These are phyloP conservation scores for Volucella inanis DNA, from an alignment of 2,888 invertebrate genomes.

Conservation along the genomic window DNA sequence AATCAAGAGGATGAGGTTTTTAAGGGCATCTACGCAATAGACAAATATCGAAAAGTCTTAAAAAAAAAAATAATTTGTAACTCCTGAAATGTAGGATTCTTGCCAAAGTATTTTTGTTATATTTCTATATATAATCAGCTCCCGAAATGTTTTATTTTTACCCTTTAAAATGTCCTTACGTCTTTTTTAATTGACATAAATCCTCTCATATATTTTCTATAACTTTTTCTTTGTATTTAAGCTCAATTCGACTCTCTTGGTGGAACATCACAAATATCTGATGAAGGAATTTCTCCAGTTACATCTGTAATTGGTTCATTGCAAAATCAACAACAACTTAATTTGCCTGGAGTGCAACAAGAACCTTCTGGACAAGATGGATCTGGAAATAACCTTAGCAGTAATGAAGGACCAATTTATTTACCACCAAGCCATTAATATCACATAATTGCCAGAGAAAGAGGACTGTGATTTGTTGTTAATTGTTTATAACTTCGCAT, in stretches of 20 bases:
- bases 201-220: not conserved
- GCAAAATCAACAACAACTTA: constrained; percentile 75
- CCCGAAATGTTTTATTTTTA: not conserved
- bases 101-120: too few relatives aligned
- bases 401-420: constrained; percentile 17
- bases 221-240: constrained; percentile 68
- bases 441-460: constrained; percentile 2
- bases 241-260: constrained; percentile 82
- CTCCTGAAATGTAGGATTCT: too few relatives aligned
- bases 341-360: constrained; percentile 24
- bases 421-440: constrained; percentile 54
- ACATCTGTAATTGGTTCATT: constrained; percentile 81
- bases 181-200: constrained; percentile 1
- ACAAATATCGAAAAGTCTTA: too few relatives aligned
- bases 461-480: constrained; percentile 65
- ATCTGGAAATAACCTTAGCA: constrained; percentile 9
- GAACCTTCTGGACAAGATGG: not conserved
- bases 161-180: not conserved
- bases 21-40: too few relatives aligned
- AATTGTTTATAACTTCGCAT: constrained; percentile 30
- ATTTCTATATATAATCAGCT: too few relatives aligned
- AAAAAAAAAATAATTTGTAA: too few relatives aligned
- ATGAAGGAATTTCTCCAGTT: constrained; percentile 82
- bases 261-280: constrained; percentile 81
- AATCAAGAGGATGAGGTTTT: too few relatives aligned